Percentiles rank a stretch among this genome's conserved stretches.
phyloP scores from a whole-genome alignment of 2,888 invertebrate species.

The Agrochola circellaris region DNA sequence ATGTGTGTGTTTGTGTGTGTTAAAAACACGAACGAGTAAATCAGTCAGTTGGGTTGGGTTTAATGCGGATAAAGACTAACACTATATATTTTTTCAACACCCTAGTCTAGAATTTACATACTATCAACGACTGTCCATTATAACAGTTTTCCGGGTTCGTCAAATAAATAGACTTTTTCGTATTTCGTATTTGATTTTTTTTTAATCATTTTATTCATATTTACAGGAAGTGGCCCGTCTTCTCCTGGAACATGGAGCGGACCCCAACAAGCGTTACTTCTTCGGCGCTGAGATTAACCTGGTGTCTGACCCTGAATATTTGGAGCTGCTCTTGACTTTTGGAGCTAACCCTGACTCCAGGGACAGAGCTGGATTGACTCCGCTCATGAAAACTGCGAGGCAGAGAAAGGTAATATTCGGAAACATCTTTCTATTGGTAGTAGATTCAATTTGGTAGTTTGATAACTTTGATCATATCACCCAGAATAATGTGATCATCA shows the following conservation, averaged over 20 bases:
- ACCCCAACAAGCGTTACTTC: slow-evolving; percentile 97
- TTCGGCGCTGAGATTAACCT: slow-evolving; percentile 97
- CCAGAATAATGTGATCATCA: not conserved
- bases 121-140: too few relatives aligned
- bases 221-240: slow-evolving; percentile 92
- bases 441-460: not conserved
- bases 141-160: too few relatives aligned
- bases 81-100: too few relatives aligned
- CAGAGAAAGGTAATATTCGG: slow-evolving; percentile 91
- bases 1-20: too few relatives aligned
- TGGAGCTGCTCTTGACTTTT: slow-evolving; percentile 95
- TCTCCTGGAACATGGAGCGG: slow-evolving; percentile 95
- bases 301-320: slow-evolving; percentile 95
- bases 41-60: too few relatives aligned
- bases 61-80: too few relatives aligned
- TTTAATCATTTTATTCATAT: too few relatives aligned
- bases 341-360: slow-evolving; percentile 97
- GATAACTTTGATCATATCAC: not conserved
- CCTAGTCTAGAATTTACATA: too few relatives aligned
- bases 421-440: not conserved
- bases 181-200: too few relatives aligned
- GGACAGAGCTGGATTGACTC: slow-evolving; percentile 96
- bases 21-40: too few relatives aligned
- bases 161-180: too few relatives aligned
- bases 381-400: slow-evolving; percentile 97